Evolutionary conservation across 2,888 invertebrate species (phyloP), one percentile per base, ranked within the genome.

Genomic region (Mesochorus sp.): DNA sequence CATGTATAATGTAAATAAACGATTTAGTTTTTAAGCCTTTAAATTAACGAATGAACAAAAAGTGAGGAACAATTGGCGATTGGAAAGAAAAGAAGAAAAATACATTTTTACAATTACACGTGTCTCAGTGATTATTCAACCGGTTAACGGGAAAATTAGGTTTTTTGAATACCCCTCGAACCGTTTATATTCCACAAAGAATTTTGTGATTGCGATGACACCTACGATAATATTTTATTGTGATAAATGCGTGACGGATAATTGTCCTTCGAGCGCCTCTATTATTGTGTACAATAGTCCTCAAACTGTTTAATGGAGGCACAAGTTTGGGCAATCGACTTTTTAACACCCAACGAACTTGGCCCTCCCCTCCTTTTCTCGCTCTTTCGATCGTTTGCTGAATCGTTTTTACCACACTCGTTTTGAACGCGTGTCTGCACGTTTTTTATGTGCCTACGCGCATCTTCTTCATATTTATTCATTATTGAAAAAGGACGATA

Each of bases 251-350:
- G 75, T 78, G 81, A 82, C 82, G 76, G 79, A 82, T 83, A 75
- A 64, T 80, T 80, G 81, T 78, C 78, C 81, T 79, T 71, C 62
- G 75, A 76, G 67, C 47, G 59, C 71, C 77, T 73, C 83, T 80
- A 80, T 84, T 84, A 84, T 84, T 83, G 82, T 81, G 81, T 83
- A 82, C 84, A 84, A 85, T 84, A 81, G 80, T 83, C 82, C 79
- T 81, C 83, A 80, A 85, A 85, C 81, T 83, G 81, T 83, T 83
- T 84, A 84, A 86, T 86, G 76, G 84, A 84, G 83, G 81, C 79
- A 81, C 80, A 75, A 81, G 80, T 80, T 75, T 72, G 76, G 64
- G 31, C 53, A 66, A 66, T 67, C 76, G 71, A 76, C 75, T 70
- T 78, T 82, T 81, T 79, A 76, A 68, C 79, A 76, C 80, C 76